Evolutionary conservation across 2,797 vertebrate genomes (phyloP).

Genomic region (Scarus forsteni): DNA sequence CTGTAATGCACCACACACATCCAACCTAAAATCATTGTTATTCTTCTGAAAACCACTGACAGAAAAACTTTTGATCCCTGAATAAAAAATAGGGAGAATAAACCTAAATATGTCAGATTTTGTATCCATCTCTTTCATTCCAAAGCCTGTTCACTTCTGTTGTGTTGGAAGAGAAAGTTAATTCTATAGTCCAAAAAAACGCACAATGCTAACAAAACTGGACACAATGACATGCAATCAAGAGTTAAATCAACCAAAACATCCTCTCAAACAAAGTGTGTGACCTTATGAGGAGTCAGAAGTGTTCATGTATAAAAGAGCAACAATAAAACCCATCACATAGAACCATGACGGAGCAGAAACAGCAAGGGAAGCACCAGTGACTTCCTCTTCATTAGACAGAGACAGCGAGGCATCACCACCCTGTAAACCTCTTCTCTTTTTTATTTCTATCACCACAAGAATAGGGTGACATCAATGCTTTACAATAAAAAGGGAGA

Average conservation of each 20-base stretch:
- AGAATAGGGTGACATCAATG: conserved; percentile 24
- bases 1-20: too few relatives aligned
- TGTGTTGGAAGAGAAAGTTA: not conserved
- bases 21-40: too few relatives aligned
- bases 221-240: conserved; percentile 29
- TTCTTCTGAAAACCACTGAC: too few relatives aligned
- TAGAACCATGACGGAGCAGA: conserved; percentile 56
- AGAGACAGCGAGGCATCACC: conserved; percentile 37
- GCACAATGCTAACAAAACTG: not conserved
- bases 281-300: conserved; percentile 28
- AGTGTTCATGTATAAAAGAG: conserved; percentile 20
- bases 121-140: too few relatives aligned
- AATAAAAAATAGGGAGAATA: too few relatives aligned
- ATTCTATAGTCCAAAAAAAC: not conserved
- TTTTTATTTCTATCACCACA: conserved; percentile 20
- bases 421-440: conserved; percentile 31
- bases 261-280: conserved; percentile 19
- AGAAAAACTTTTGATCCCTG: too few relatives aligned
- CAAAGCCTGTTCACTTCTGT: too few relatives aligned
- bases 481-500: not conserved
- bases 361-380: conserved; percentile 32
- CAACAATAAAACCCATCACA: conserved; percentile 18
- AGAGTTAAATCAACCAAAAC: conserved; percentile 17
- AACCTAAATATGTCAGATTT: too few relatives aligned
- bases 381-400: conserved; percentile 34